These are phyloP conservation scores for Phrynosoma blainvillii DNA, from an alignment of 2,113 vertebrate genomes.

Conservation along the genomic window DNA sequence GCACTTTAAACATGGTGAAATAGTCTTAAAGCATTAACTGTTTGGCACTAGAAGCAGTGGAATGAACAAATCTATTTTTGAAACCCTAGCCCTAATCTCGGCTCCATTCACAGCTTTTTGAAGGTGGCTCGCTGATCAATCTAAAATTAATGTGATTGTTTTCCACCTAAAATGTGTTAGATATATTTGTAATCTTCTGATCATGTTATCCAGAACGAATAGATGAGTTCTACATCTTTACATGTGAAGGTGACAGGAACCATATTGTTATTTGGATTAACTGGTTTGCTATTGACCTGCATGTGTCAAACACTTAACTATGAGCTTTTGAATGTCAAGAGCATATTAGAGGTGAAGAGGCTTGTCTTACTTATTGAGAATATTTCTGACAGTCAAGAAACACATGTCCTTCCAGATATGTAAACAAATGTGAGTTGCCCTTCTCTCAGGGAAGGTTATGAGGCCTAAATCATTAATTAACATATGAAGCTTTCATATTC, in stretches of 20 bases:
- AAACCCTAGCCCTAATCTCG: not conserved
- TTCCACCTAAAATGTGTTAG: not conserved
- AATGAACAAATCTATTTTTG: not conserved
- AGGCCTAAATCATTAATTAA: constrained; percentile 49
- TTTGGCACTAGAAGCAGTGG: too few relatives aligned
- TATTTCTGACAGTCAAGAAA: not conserved
- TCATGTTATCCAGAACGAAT: not conserved
- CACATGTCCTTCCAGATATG: constrained; percentile 36
- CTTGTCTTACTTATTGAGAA: not conserved
- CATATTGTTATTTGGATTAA: not conserved
- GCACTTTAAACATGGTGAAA: too few relatives aligned
- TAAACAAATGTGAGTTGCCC: constrained; percentile 25
- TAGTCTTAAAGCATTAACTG: too few relatives aligned
- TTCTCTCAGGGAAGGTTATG: constrained; percentile 47
- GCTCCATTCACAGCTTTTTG: not conserved
- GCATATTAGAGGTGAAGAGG: constrained; percentile 1
- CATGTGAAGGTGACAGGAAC: not conserved
- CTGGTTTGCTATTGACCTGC: not conserved
- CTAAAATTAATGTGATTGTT: not conserved
- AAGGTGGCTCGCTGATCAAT: not conserved
- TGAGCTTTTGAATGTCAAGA: constrained; percentile 2
- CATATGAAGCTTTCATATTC: constrained; percentile 33
- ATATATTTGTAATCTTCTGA: not conserved
- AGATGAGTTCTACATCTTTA: not conserved
- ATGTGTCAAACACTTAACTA: not conserved